These are phyloP conservation scores for Drosophila insularis DNA, from an alignment of 1,140 invertebrate species.

Conservation along the genomic window DNA sequence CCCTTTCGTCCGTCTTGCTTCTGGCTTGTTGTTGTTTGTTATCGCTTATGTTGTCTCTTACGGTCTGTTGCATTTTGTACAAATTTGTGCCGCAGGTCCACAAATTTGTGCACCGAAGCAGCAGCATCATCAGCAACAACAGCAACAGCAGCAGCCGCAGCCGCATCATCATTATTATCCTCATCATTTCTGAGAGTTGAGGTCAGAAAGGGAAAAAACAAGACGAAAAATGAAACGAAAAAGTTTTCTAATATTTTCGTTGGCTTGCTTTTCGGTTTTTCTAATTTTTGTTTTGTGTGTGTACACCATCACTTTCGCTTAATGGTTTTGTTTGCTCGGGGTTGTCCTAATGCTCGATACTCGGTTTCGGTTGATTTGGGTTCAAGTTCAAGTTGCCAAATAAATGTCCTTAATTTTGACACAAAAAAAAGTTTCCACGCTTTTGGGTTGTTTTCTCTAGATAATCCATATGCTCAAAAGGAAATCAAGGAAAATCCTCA, in stretches of 20 bases:
- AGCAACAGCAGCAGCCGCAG: neutral
- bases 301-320: constrained; percentile 58
- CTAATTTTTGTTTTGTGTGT: constrained; percentile 21
- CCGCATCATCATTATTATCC: constrained; percentile 3
- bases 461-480: constrained; percentile 58
- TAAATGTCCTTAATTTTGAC: constrained; percentile 70
- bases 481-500: constrained; percentile 76
- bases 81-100: constrained; percentile 62
- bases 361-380: constrained; percentile 50
- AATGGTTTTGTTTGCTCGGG: constrained; percentile 26
- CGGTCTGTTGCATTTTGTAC: constrained; percentile 77
- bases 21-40: constrained; percentile 65
- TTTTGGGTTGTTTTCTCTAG: constrained; percentile 32
- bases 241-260: constrained; percentile 57
- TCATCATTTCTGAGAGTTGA: constrained; percentile 11
- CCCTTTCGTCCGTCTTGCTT: constrained; percentile 30
- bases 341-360: neutral
- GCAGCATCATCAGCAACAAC: neutral
- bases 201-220: neutral
- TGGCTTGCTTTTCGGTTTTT: constrained; percentile 32
- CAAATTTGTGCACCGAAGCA: constrained; percentile 59
- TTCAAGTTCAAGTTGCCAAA: constrained; percentile 52
- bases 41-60: constrained; percentile 81
- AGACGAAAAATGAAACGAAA: neutral
- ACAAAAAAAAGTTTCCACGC: too few species aligned